phyloP scores from a whole-genome alignment of 2,113 vertebrate genomes.

The Zootoca vivipara region DNA sequence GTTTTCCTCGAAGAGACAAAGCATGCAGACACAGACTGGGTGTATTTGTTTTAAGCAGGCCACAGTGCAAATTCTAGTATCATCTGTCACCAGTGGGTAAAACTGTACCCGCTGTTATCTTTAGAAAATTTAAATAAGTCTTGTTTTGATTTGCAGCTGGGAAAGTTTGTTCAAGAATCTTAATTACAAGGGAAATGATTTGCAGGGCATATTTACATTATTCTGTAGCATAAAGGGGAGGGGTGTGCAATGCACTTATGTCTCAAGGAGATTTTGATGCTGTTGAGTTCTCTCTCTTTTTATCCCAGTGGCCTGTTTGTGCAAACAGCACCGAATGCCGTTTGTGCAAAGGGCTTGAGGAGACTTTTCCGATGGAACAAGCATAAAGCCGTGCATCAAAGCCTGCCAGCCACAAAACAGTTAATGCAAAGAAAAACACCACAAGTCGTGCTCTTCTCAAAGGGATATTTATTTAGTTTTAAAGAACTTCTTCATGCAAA shows the following conservation, averaged over 20 bases:
- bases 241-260: background rate
- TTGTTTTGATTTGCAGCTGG: conserved; percentile 49
- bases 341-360: conserved; percentile 8
- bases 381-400: background rate
- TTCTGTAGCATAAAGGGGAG: conserved; percentile 22
- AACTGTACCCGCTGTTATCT: background rate
- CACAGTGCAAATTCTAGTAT: background rate
- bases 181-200: conserved; percentile 43
- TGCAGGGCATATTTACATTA: conserved; percentile 51
- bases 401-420: conserved; percentile 45
- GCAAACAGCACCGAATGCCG: conserved; percentile 1
- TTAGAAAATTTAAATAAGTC: conserved; percentile 31
- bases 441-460: conserved; percentile 54
- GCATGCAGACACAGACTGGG: background rate
- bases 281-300: conserved; percentile 14
- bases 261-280: conserved; percentile 36
- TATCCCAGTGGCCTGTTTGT: conserved; percentile 13
- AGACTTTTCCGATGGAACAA: conserved; percentile 24
- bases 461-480: conserved; percentile 74
- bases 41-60: conserved; percentile 11
- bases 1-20: background rate
- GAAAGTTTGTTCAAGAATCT: conserved; percentile 38
- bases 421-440: conserved; percentile 62
- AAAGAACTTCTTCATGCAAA: conserved; percentile 69
- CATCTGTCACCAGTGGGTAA: conserved; percentile 5